Evolutionary conservation across 2,113 vertebrate genomes (phyloP).

Genomic region (Dromiciops gliroides): DNA sequence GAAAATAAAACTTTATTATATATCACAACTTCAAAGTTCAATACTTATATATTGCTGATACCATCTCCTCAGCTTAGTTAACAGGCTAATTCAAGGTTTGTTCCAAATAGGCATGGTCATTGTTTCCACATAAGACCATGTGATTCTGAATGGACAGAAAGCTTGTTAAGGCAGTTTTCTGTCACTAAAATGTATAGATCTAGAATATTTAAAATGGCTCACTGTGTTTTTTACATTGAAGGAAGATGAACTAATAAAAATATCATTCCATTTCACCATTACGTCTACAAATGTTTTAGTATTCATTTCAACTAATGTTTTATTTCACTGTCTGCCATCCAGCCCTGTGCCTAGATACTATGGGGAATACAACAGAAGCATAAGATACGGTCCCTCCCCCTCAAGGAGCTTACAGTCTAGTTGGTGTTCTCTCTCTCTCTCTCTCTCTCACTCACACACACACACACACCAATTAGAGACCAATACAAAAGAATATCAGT

Average conservation of each 20-base stretch:
- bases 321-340: not conserved
- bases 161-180: not conserved
- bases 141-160: not conserved
- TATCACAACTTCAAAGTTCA: not conserved
- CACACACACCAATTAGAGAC: not conserved
- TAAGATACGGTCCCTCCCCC: not conserved
- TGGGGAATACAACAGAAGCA: not conserved
- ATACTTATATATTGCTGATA: not conserved
- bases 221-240: not conserved
- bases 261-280: not conserved
- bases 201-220: not conserved
- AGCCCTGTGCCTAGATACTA: not conserved
- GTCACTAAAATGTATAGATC: not conserved
- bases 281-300: not conserved
- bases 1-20: not conserved
- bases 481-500: not conserved
- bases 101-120: not conserved
- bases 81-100: not conserved
- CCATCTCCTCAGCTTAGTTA: not conserved
- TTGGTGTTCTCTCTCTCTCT: no score
- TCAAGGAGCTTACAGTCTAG: not conserved
- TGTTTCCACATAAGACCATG: not conserved
- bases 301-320: not conserved
- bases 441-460: no score
- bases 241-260: not conserved